Conservation (phyloP, 2,113 vertebrate species). For the Brachypteracias leptosomus region DNA sequence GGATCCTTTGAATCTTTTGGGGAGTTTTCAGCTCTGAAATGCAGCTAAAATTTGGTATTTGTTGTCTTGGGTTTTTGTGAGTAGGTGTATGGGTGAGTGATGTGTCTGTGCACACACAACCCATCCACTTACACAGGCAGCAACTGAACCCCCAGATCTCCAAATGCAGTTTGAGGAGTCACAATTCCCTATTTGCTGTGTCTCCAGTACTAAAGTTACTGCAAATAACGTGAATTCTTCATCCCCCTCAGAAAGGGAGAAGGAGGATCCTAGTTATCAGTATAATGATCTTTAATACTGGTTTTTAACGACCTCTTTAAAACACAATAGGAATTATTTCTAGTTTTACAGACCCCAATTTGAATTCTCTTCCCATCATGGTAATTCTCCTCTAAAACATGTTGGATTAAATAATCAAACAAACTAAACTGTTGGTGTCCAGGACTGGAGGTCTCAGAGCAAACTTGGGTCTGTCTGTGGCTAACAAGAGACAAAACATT, state of each 20-base stretch:
- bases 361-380: not conserved
- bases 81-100: not conserved
- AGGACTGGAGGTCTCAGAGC: not conserved
- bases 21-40: not conserved
- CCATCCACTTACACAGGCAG: rapidly evolving
- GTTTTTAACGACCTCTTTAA: not conserved
- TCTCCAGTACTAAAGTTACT: not conserved
- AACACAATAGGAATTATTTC: not conserved
- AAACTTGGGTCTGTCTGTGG: not conserved
- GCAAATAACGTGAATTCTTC: not conserved
- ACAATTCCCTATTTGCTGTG: not conserved
- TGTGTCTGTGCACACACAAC: rapidly evolving
- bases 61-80: not conserved
- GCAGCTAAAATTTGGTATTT: not conserved
- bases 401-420: not conserved
- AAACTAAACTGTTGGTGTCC: not conserved
- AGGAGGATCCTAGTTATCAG: not conserved
- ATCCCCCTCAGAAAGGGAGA: not conserved
- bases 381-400: not conserved
- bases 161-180: not conserved
- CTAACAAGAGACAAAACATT: not conserved
- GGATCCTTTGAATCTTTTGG: not conserved
- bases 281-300: not conserved
- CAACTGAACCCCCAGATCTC: not conserved
- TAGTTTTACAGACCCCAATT: not conserved